Evolutionary conservation across 2,113 vertebrate genomes (phyloP).

Genomic region (Agapornis roseicollis): DNA sequence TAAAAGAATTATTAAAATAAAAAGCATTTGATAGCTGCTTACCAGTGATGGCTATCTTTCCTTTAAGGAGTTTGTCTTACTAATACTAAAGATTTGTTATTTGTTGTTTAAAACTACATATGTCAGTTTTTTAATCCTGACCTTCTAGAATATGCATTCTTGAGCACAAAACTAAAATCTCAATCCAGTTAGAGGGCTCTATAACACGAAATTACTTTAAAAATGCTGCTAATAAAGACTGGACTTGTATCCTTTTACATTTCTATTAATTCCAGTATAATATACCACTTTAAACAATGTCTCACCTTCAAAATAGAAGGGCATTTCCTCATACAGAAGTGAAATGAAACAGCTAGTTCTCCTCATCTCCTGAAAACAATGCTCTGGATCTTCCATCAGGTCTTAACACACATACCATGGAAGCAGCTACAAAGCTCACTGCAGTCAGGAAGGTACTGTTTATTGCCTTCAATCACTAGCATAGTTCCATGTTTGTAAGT

Average conservation of each 20-base stretch:
- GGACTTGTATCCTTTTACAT: background rate
- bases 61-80: background rate
- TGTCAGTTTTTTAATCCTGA: background rate
- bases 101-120: background rate
- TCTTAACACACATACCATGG: background rate
- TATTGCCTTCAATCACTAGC: background rate
- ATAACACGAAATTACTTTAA: background rate
- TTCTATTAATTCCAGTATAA: background rate
- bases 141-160: background rate
- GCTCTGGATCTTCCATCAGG: background rate
- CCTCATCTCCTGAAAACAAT: background rate
- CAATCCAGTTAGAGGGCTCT: background rate
- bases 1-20: background rate
- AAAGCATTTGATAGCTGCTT: background rate
- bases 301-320: background rate
- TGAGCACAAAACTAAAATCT: background rate
- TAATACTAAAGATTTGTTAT: background rate
- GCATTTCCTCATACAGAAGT: background rate
- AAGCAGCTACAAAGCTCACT: background rate
- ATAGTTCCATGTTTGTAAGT: background rate
- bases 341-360: background rate
- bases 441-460: background rate
- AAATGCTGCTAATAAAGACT: background rate
- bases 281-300: background rate
- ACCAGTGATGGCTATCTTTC: background rate